These are phyloP conservation scores for Ernsta delagoae DNA, from an alignment of 2,888 invertebrate genomes.

Conservation along the genomic window DNA sequence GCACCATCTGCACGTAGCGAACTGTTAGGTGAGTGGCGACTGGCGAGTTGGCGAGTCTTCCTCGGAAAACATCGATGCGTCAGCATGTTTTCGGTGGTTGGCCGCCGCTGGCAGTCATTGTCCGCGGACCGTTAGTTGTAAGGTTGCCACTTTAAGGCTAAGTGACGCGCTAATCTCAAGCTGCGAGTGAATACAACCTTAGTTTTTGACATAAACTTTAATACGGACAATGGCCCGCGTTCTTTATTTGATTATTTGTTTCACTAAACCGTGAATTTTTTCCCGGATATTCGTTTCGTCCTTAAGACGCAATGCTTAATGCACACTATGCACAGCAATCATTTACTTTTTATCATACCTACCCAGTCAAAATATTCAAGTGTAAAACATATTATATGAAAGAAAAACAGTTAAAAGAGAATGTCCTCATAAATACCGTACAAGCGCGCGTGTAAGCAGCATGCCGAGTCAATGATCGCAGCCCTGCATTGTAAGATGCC, in stretches of 20 bases:
- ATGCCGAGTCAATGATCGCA: not conserved
- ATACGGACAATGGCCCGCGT: not conserved
- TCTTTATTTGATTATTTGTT: not conserved
- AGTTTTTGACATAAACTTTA: not conserved
- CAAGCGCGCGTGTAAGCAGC: too few relatives aligned
- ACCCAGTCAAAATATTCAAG: too few relatives aligned
- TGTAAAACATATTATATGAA: too few relatives aligned
- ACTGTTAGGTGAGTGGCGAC: conserved; percentile 51
- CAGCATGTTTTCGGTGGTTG: conserved; percentile 65
- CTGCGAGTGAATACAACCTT: not conserved
- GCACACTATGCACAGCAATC: not conserved
- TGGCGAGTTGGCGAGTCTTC: conserved; percentile 49
- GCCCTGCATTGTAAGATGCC: not conserved
- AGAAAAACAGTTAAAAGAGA: not conserved
- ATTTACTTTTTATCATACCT: not conserved
- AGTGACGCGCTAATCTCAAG: conserved; percentile 10
- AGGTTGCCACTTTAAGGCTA: conserved; percentile 26
- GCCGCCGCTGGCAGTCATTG: conserved; percentile 68
- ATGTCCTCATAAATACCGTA: not conserved
- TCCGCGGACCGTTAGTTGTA: conserved; percentile 73
- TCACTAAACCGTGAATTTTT: not conserved
- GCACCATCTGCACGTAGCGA: conserved; percentile 58
- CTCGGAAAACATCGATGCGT: conserved; percentile 67
- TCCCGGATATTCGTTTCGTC: not conserved
- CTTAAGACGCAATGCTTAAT: too few relatives aligned